phyloP scores from a whole-genome alignment of 2,888 invertebrate species.

The Caenorhabditis sp. region DNA sequence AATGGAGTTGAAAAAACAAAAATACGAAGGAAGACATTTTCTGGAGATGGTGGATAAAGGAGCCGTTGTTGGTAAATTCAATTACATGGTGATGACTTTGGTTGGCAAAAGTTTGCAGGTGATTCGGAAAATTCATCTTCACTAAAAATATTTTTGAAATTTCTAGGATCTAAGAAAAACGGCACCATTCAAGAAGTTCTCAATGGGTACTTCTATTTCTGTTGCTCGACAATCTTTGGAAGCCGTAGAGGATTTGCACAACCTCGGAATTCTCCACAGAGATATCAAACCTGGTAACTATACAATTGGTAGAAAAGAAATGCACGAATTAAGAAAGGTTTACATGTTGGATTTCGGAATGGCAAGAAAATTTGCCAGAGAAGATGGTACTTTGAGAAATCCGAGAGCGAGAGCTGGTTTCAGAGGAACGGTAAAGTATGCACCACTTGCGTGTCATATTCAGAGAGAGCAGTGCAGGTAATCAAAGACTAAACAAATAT shows the following conservation, averaged over 20 bases:
- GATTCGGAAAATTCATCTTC: neutral
- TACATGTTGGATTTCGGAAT: conserved; percentile 60
- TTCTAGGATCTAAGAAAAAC: conserved; percentile 44
- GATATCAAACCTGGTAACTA: conserved; percentile 60
- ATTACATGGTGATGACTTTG: conserved; percentile 66
- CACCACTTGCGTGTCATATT: conserved; percentile 55
- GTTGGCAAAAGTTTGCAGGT: conserved; percentile 55
- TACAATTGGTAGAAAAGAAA: conserved; percentile 50
- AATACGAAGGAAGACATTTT: conserved; percentile 61
- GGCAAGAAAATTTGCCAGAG: conserved; percentile 54
- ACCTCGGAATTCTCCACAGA: conserved; percentile 51
- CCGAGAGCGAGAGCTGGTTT: conserved; percentile 50
- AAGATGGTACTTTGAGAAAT: conserved; percentile 54
- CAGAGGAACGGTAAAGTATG: conserved; percentile 57
- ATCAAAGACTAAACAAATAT: neutral
- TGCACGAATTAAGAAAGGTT: conserved; percentile 48
- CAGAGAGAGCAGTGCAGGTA: conserved; percentile 51
- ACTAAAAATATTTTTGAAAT: neutral
- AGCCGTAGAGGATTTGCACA: conserved; percentile 55
- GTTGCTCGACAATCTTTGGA: conserved; percentile 52
- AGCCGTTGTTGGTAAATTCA: conserved; percentile 53
- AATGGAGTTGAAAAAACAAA: conserved; percentile 56
- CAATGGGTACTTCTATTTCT: conserved; percentile 56
- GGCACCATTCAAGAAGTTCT: conserved; percentile 47
- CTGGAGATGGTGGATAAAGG: conserved; percentile 65